A percentile compares a stretch with the other conserved stretches of the same genome.
These are phyloP conservation scores for Chloebia gouldiae DNA, from an alignment of 2,113 vertebrate genomes.

Conservation along the genomic window DNA sequence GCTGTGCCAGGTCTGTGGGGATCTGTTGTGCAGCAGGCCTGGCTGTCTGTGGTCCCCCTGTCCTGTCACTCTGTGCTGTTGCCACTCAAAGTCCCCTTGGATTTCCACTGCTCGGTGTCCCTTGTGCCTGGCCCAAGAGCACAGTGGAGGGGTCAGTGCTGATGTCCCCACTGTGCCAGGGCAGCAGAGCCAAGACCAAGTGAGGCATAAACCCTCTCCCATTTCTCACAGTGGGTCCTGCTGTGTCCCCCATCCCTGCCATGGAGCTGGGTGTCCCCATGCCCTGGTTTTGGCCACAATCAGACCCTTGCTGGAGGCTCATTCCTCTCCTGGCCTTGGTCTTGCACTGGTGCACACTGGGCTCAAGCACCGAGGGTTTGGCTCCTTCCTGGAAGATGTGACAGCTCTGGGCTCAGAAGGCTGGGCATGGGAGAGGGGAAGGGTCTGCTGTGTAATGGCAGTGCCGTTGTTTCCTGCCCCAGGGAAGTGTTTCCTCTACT, in stretches of 20 bases:
- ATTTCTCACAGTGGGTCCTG: neutral
- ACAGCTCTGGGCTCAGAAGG: neutral
- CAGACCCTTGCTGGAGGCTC: neutral
- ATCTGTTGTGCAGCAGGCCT: neutral
- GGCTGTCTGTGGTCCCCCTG: neutral
- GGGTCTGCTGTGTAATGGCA: neutral
- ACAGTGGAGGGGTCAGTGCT: accelerated
- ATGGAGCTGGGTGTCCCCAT: neutral
- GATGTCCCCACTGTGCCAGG: neutral
- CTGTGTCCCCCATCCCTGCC: accelerated
- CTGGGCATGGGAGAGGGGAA: neutral
- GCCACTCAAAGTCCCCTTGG: neutral
- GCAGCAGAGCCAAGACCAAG: neutral
- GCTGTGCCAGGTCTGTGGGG: accelerated
- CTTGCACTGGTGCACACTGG: neutral
- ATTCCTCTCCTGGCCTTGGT: neutral
- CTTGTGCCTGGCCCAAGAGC: neutral
- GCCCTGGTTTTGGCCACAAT: accelerated
- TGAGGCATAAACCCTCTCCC: neutral
- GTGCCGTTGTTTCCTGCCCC: neutral
- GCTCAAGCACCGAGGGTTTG: neutral
- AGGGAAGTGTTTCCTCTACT: slow-evolving; percentile 96
- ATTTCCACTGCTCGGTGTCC: accelerated
- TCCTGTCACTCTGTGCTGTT: neutral
- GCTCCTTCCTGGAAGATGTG: neutral